phyloP scores from a whole-genome alignment of 2,888 invertebrate genomes.

The Drosophila koepferae region DNA sequence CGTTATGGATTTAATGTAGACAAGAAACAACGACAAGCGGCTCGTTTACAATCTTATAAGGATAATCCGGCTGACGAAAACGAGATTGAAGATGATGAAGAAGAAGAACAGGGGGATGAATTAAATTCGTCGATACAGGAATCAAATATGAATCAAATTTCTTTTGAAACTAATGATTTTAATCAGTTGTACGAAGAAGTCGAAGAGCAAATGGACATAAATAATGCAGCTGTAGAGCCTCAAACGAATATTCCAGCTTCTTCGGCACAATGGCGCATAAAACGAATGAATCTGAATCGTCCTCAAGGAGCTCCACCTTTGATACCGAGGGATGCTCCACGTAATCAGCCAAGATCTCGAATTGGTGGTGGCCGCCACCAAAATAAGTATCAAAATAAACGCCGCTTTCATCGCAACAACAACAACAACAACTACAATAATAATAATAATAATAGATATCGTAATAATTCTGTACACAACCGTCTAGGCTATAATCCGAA shows the following conservation, averaged over 20 bases:
- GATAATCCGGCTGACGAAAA: slow-evolving; percentile 23
- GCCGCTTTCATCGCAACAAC: neutral
- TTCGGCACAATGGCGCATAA: slow-evolving; percentile 62
- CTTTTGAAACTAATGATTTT: slow-evolving; percentile 54
- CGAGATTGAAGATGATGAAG: slow-evolving; percentile 22
- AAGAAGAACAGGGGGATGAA: slow-evolving; percentile 8
- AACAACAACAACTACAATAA: slow-evolving; percentile 9
- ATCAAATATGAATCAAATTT: slow-evolving; percentile 33
- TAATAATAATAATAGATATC: neutral
- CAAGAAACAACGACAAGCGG: slow-evolving; percentile 40
- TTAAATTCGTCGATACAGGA: slow-evolving; percentile 7
- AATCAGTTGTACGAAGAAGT: slow-evolving; percentile 38
- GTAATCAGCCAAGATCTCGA: neutral
- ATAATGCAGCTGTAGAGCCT: neutral
- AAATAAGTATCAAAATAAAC: neutral
- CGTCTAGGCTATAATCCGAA: slow-evolving; percentile 19
- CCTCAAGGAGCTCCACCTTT: slow-evolving; percentile 69
- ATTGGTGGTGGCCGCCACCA: no score
- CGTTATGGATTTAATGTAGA: slow-evolving; percentile 1
- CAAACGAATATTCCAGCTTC: neutral
- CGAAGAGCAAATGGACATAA: neutral
- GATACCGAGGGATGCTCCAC: slow-evolving; percentile 35
- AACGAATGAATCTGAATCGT: slow-evolving; percentile 61
- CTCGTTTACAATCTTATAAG: slow-evolving; percentile 49
- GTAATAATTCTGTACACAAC: neutral